Base-by-base conservation (phyloP, 2,888 invertebrate species). In the Druceiella hillmani region DNA sequence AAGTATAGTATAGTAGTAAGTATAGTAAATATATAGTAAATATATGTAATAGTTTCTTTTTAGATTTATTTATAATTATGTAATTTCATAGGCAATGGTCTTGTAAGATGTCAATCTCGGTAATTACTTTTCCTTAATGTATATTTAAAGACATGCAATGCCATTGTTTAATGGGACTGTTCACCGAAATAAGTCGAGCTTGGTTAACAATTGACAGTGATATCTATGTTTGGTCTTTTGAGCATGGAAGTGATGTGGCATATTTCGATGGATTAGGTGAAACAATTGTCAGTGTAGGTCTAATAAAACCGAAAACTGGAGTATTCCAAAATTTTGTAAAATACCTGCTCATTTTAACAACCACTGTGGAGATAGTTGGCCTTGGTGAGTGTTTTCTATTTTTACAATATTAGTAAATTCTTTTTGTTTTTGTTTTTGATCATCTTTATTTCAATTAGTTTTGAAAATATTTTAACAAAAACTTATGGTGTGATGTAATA, bases 201-300 rank as follows among this genome's bases (percentile, higher is more conserved):
- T 99, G 97, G 97, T 70, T 99, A 37, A 91, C 94, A 3, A 91
- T 99, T 50, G 99, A 99, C 59, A 94, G 92, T 53, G 94, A 97
- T 66, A 87, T 99, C 51, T 99, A 94, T 70, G 81, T 97, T 20
- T 99, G 99, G 99, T 89, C 93, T 15, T 98, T 93, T 67, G 93
- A 95, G 63, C 87, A 92, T 64, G 89, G 91, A 33, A 80, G 85
- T 44, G 98, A 99, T 73, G 82, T 98, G 15, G 94, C 97, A 1
- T 98, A 92, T 64, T 98, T 88, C 66, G 97, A 98, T 75, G 94
- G 94, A 1, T 74, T 98, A 2, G 88, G 84, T 50, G 94, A 97
- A 62, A 86, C 94, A 2, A 97, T 99, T 54, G 77, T 97, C 30
- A 87, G 90, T 59, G 94, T 97, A 36, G 94, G 91, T 2, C 66